Conservation (phyloP, 2,113 vertebrate genomes). For the Struthidea cinerea region DNA sequence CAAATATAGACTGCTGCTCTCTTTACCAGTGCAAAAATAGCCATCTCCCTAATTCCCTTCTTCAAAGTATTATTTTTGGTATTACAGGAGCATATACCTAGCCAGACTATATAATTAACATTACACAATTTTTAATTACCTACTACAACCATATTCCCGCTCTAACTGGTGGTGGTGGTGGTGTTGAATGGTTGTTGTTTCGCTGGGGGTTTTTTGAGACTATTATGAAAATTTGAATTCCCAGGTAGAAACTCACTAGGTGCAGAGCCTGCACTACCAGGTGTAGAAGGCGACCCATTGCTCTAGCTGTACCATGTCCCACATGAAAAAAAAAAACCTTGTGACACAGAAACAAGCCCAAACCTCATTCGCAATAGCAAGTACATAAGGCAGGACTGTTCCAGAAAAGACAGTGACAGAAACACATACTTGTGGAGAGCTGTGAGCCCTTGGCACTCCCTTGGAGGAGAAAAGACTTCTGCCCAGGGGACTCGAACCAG, state of each 20-base stretch:
- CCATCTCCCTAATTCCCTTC: background rate
- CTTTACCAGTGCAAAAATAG: conserved; percentile 12
- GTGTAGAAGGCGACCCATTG: rapidly evolving
- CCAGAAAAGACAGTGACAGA: background rate
- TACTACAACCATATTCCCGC: background rate
- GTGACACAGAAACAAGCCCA: background rate
- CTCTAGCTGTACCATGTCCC: background rate
- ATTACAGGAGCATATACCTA: background rate
- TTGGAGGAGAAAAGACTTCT: too few relatives aligned
- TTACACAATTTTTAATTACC: conserved; percentile 30
- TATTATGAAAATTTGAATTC: background rate
- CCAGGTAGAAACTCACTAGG: background rate
- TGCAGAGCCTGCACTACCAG: background rate
- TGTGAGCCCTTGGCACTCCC: too few relatives aligned
- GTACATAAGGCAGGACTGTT: background rate
- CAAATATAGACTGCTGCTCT: conserved; percentile 5
- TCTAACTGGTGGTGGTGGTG: background rate
- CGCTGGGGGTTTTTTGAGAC: background rate
- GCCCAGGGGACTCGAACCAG: too few relatives aligned
- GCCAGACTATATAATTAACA: background rate
- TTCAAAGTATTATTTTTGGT: background rate
- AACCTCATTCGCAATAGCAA: background rate
- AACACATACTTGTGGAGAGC: background rate
- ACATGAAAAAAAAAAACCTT: background rate
- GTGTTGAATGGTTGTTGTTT: background rate